These are phyloP conservation scores for Dasysyrphus albostriatus DNA, from an alignment of 2,888 invertebrate species.

Conservation along the genomic window DNA sequence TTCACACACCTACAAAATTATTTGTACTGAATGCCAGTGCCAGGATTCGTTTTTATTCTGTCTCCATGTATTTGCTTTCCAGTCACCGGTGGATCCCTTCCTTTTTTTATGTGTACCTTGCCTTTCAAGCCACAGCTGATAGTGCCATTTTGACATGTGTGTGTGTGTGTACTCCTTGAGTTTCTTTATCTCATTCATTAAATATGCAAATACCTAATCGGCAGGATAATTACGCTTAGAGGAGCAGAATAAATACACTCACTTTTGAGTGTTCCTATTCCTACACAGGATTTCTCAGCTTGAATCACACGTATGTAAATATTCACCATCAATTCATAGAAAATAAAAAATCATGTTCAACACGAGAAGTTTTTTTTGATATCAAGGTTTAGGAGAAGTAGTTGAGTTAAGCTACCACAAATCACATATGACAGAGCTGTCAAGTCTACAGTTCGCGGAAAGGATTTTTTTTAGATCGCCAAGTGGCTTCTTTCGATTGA, in stretches of 20 bases:
- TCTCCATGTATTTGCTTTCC: conserved; percentile 40
- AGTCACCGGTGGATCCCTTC: neutral
- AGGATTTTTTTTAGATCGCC: too few relatives aligned
- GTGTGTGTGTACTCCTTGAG: conserved; percentile 17
- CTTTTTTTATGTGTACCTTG: neutral
- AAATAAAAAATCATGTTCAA: conserved; percentile 33
- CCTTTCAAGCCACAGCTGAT: neutral
- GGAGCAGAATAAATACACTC: conserved; percentile 71
- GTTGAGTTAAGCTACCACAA: conserved; percentile 3
- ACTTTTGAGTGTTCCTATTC: conserved; percentile 26
- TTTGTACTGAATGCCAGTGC: neutral
- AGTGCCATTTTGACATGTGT: neutral
- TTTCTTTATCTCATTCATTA: conserved; percentile 58
- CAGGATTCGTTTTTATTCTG: conserved; percentile 22
- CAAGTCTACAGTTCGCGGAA: neutral
- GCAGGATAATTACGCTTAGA: conserved; percentile 72
- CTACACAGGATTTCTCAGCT: conserved; percentile 4
- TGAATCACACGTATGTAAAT: conserved; percentile 32
- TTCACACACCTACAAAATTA: neutral
- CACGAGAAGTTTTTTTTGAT: conserved; percentile 8
- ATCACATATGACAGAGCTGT: neutral
- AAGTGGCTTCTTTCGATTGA: too few relatives aligned
- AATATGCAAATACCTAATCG: conserved; percentile 75
- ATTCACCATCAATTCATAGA: conserved; percentile 55
- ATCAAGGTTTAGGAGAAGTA: neutral